Base-by-base conservation (phyloP, 2,113 vertebrate species). In the Rostratula benghalensis region DNA sequence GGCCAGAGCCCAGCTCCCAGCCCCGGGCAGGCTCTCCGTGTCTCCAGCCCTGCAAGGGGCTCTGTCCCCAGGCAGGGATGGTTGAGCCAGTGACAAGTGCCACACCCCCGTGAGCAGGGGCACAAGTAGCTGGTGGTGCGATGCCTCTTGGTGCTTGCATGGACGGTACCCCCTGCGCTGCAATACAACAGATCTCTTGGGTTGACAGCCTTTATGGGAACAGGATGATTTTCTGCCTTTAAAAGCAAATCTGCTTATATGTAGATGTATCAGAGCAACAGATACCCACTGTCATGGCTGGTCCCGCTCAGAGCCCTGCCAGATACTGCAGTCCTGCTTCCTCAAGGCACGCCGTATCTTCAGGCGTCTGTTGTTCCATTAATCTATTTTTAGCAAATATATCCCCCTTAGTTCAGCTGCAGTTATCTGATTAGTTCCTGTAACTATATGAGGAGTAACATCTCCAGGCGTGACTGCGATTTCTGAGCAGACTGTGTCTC, bases 361-460 rank as follows among this genome's bases (percentile, higher is more conserved):
- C 87, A 85, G 92, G 95, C 93, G 2, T 16, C 82, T 93, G 93
- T 64, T 93, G 82, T 71, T 91, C 91, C 93, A 85, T 96, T 70
- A 57, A 69, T 61, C 88, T 96, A 93, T 96, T 97, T 96, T 96
- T 96, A 94, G 96, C 74, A 43, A 68, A 39, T 12, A 45, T 89
- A 92, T 83, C 87, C 91, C 95, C 93, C 78, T 82, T 81, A 43
- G 79, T 88, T 96, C 92, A 85, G 93, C 90, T 79, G 89, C 90
- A 76, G 90, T 94, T 95, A 95, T 91, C 95, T 95, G 77, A 96
- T 95, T 83, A 95, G 92, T 90, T 95, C 90, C 92, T 94, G 93
- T 88, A 96, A 95, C 90, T 92, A 37, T 37, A 80, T 1, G 48
- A 88, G 94, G 92, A 96, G 87, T 93, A 95, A 94, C 94, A 93